A percentile compares a stretch with the other conserved stretches of the same genome.
Conservation (phyloP, 2,797 vertebrate genomes). For the Graptemys geographica region DNA sequence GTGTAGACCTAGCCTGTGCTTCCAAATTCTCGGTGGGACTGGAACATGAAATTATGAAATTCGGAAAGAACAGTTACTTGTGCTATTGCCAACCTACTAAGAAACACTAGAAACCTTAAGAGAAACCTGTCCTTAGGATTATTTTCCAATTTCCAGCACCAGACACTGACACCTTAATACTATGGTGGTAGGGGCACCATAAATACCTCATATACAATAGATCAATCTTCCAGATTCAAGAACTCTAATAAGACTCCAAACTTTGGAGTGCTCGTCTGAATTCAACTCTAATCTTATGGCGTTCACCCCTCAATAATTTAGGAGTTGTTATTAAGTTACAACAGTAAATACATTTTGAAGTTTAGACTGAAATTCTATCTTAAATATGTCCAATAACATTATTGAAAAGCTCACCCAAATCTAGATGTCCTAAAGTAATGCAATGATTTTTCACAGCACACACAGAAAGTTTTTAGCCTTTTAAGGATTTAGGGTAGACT, state of each 20-base stretch:
- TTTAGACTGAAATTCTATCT: constrained; percentile 14
- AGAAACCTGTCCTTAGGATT: not conserved
- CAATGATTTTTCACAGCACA: not conserved
- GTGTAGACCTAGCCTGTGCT: not conserved
- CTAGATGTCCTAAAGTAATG: not conserved
- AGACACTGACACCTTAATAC: not conserved
- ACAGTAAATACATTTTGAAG: not conserved
- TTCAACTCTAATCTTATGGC: not conserved
- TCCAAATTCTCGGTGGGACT: not conserved
- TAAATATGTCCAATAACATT: not conserved
- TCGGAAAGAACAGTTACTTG: not conserved
- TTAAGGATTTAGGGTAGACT: not conserved
- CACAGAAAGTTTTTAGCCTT: not conserved
- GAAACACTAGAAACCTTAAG: not conserved
- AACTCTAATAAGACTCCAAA: constrained; percentile 16
- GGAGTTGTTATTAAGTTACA: not conserved
- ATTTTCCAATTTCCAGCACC: not conserved
- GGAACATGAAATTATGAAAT: not conserved
- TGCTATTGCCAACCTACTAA: not conserved
- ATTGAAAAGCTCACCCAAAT: not conserved
- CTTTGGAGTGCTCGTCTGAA: not conserved
- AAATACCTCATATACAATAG: accelerated
- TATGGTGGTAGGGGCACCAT: constrained; percentile 4
- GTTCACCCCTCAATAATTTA: not conserved
- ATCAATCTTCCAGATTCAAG: not conserved